Base-by-base conservation (phyloP, 2,888 invertebrate species). In the Eudemis profundana region DNA sequence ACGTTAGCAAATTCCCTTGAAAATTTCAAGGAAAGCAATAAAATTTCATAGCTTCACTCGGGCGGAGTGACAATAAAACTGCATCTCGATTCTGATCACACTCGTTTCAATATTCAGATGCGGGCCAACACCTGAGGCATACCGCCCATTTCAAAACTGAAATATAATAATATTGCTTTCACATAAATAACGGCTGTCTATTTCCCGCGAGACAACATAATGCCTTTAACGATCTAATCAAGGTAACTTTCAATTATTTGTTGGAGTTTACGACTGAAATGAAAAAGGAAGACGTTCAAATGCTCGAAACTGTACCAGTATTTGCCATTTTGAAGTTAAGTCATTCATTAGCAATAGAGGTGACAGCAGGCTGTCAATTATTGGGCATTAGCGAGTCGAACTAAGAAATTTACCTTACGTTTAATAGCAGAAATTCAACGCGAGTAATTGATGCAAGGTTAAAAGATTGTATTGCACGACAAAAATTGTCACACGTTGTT, bases 1-100 rank as follows among this genome's bases (percentile, higher is more conserved):
- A 75, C 74, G 74, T 74, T 70, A 72, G 72, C 67, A 74, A 78
- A 78, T 77, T 76, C 72, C 72, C 72, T 72, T 73, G 74, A 80
- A 81, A 77, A 77, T 82, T 83, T 81, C 72, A 79, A 81, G 76
- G 77, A 80, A 78, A 80, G 77, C 78, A 83, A 83, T 87, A 86
- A 87, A 85, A 87, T 86, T 86, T 86, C 82, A 87, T 85, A 77
- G 82, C 83, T 81, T 78, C 80, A 83, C 83, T 84, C 84, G 79
- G 72, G 77, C 78, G 76, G 77, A 82, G 82, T 87, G 87, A 89
- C 88, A 90, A 89, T 90, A 90, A 91, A 90, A 90, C 81, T 91
- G 90, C 91, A 90, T 90, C 85, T 84, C 89, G 83, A 89, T 91
- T 89, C 90, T 84, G 87, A 89, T 89, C 90, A 89, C 89, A 90